Evolutionary conservation across 1,140 invertebrate species (phyloP), one percentile per base, ranked within the genome.

Genomic region (Hycleus cichorii): DNA sequence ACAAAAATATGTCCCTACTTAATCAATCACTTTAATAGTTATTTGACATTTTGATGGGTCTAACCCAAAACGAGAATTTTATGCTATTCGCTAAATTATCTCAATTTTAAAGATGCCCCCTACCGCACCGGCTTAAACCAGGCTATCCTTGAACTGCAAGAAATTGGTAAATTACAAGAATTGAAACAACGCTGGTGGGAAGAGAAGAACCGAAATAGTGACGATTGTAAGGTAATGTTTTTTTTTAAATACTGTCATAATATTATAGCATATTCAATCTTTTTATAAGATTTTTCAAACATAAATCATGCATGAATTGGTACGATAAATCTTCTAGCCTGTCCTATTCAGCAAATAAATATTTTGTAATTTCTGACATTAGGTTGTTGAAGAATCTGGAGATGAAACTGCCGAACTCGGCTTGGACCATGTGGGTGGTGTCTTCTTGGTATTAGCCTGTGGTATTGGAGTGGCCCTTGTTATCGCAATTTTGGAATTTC

Each of bases 171-270:
- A 11, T 69, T 94, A 1, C 77, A 81, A 47, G 69, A 80, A 3
- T 65, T 94, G 1, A 92, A 91, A 68, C 76, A 81, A 3, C 89
- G 84, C 70, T 93, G 90, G 90, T 93, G 91, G 91, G 81, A 82
- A 64, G 75, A 83, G 57, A 77, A 72, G 57, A 71, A 72, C 25
- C 77, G 76, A 7, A 32, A 32, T 5, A 74, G 76, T 47, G 72
- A 68, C 50, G 48, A 65, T 49, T 76, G 74, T 63, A 71, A 71
- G 11, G 78, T 79, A 70, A 67, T 63, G 44, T 11, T 32, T 2
- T 32, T 32, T 32, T 32, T 3, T 0, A 32, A 5, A 7, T 4
- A 25, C 18, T 53, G 32, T 50, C 42, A 50, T 40, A 40, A 27
- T 50, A 40, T 50, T 40, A 47, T 47, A 47, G 32, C 42, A 4